Base-by-base conservation (phyloP, 2,113 vertebrate genomes). In the Pseudopipra pipra region DNA sequence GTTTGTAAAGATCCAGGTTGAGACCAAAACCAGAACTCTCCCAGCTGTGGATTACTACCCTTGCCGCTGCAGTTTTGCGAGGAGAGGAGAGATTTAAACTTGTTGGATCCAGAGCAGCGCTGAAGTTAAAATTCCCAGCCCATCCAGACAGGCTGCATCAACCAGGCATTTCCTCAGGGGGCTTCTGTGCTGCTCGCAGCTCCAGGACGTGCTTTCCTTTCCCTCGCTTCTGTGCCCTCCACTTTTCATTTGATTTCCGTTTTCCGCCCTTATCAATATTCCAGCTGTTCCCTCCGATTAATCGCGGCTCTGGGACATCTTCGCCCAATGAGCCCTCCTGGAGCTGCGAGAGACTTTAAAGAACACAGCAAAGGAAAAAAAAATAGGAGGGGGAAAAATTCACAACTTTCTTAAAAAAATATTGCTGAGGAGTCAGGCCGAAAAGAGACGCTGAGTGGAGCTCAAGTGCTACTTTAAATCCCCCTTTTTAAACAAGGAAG, bases 251-350 rank as follows among this genome's bases (percentile, higher is more conserved):
- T 96, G 96, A 97, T 97, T 98, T 98, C 97, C 96, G 92, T 91
- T 97, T 96, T 74, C 28, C 37, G 58, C 54, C 85, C 90, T 98
- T 98, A 98, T 98, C 98, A 97, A 97, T 98, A 98, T 97, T 97
- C 96, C 96, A 94, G 95, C 90, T 90, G 59, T 84, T 95, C 83
- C 49, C 78, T 95, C 91, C 63, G 88, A 95, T 95, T 94, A 97
- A 97, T 96, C 90, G 76, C 51, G 80, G 82, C 87, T 96, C 70
- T 54, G 92, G 55, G 77, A 90, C 96, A 96, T 90, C 91, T 74
- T 94, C 86, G n/a, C 94, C 87, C 92, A 89, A 44, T 28, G 77
- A 74, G 88, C 41, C 33, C 58, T 65, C 70, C 85, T n/a, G 49
- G 19, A 1, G 51, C 77, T 77, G 30, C 46, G 67, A 76, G 75